Evolutionary conservation across 2,113 vertebrate species (phyloP).

Genomic region (Chrysemys picta): DNA sequence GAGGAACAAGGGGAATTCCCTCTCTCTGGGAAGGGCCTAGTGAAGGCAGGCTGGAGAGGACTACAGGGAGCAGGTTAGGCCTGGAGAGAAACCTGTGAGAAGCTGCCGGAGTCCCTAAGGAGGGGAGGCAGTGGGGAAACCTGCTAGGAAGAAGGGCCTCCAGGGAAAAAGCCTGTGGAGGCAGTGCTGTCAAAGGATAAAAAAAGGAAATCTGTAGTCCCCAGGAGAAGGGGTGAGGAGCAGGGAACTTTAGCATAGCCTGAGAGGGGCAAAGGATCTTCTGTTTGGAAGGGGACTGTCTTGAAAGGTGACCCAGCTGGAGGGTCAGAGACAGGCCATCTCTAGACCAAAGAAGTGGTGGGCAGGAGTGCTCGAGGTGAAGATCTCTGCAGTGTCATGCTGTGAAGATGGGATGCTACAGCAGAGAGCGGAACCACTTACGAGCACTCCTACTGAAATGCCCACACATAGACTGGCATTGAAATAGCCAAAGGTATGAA

Average conservation of each 20-base stretch:
- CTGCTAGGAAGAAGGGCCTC: background rate
- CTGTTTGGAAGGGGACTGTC: background rate
- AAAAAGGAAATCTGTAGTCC: background rate
- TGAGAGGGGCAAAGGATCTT: background rate
- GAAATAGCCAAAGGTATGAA: background rate
- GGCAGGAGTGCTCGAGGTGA: background rate
- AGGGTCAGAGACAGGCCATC: background rate
- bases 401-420: background rate
- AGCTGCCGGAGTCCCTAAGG: background rate
- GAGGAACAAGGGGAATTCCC: background rate
- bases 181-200: background rate
- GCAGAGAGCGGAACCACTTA: background rate
- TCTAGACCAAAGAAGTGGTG: background rate
- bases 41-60: background rate
- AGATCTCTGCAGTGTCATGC: background rate
- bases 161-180: background rate
- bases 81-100: background rate
- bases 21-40: background rate
- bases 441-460: too few species aligned
- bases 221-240: background rate
- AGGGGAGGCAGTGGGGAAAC: too few species aligned
- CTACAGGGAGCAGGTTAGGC: background rate
- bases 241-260: background rate
- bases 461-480: background rate
- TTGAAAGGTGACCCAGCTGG: background rate